Evolutionary conservation across 1,140 invertebrate genomes (phyloP).

Genomic region (Adoxophyes honmai): DNA sequence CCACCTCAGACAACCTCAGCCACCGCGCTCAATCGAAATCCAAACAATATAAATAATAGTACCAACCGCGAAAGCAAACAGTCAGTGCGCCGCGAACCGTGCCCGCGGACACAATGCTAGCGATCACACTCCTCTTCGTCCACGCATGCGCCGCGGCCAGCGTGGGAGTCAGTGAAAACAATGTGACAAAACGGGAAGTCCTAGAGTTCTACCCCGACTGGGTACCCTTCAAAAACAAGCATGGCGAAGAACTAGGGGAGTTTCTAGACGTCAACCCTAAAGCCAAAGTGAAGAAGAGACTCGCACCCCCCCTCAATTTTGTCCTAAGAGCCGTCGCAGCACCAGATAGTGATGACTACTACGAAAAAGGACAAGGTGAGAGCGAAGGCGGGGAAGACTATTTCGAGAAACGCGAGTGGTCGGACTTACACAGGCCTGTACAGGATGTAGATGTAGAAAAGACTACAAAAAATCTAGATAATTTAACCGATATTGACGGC

Average conservation of each 20-base stretch:
- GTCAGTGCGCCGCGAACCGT: conserved; percentile 48
- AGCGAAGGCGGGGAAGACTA: conserved; percentile 49
- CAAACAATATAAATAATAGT: conserved; percentile 75
- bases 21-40: conserved; percentile 55
- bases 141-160: background rate
- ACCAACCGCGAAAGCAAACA: conserved; percentile 41
- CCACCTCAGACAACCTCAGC: conserved; percentile 27
- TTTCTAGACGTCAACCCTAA: conserved; percentile 46
- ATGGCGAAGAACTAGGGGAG: conserved; percentile 58
- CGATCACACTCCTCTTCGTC: background rate
- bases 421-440: conserved; percentile 37
- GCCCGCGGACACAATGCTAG: conserved; percentile 9
- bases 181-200: conserved; percentile 48
- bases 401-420: conserved; percentile 65
- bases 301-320: conserved; percentile 58
- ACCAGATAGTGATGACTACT: conserved; percentile 46
- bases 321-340: conserved; percentile 47
- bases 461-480: conserved; percentile 35
- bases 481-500: conserved; percentile 52
- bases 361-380: conserved; percentile 50
- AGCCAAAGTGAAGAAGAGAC: conserved; percentile 54
- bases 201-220: conserved; percentile 60
- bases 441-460: conserved; percentile 26
- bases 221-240: conserved; percentile 66
- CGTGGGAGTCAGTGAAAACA: conserved; percentile 34